Base-by-base conservation (phyloP, 2,113 vertebrate genomes). In the Onychostoma macrolepis region DNA sequence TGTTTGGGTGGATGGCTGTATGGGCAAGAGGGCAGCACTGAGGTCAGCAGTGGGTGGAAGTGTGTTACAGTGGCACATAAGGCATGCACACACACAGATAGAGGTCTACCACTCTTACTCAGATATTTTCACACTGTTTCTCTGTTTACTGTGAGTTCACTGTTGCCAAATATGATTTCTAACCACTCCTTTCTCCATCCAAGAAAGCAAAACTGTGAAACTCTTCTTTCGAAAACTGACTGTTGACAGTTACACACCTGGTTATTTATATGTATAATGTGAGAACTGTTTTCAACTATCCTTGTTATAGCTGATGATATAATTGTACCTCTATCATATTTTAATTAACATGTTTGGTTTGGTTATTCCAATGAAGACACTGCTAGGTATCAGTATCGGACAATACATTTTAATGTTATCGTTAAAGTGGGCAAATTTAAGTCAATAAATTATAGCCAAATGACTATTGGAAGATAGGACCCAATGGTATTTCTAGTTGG, bases 101-200 rank as follows among this genome's bases (percentile, higher is more conserved):
- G 71, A 85, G 53, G 67, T 58, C 69, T 76, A 86, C 58, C 67
- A 67, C 82, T 76, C 82, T 85, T 76, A 69, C 12, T 85, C 84
- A 82, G 48, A 86, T 79, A 61, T 80, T 65, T 83, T 86, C 75
- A 85, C 83, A 83, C 48, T 79, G 82, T 72, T 87, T 86, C 87
- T 85, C 90, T 94, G 91, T 95, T 95, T 93, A 92, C 92, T 88
- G 88, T 87, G 63, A 84, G 30, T 21, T 74, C 84, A 88, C 86
- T 75, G 87, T 91, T 88, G 89, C 90, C 86, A 36, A 85, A 80
- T 43, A 82, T 88, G 45, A 88, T 87, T 80, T 75, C 82, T 85
- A 41, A 53, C 78, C 19, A 36, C 91, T 85, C 50, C 36, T 63
- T 72, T 83, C 58, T 15, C 74, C 78, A 86, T 87, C 91, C 71